A percentile compares a stretch with the other conserved stretches of the same genome.
These are phyloP conservation scores for Leucosticte australis DNA, from an alignment of 2,113 vertebrate species.

Conservation along the genomic window DNA sequence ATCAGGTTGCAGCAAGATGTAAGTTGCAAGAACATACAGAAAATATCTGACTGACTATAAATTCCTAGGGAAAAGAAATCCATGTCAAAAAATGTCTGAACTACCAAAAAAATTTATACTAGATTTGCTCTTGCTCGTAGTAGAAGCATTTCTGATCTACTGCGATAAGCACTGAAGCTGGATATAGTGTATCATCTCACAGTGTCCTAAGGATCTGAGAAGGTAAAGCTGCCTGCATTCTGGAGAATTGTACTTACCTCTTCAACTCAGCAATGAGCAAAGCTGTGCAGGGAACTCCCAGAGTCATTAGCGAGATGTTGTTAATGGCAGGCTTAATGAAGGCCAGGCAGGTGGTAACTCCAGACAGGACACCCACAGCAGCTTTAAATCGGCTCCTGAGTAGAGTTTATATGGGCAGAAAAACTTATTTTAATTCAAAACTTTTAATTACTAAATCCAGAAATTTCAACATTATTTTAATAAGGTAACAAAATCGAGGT, in stretches of 20 bases:
- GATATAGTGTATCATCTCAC: background rate
- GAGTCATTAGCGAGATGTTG: slow-evolving; percentile 91
- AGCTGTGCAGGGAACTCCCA: slow-evolving; percentile 90
- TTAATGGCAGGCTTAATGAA: slow-evolving; percentile 97
- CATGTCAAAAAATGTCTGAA: background rate
- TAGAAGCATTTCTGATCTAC: background rate
- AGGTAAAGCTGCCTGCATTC: background rate
- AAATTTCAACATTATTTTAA: background rate
- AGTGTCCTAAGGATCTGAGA: background rate
- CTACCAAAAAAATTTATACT: background rate
- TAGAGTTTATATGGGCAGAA: background rate
- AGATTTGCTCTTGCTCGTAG: background rate
- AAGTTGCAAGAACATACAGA: background rate
- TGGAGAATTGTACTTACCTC: slow-evolving; percentile 75
- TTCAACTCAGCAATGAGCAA: slow-evolving; percentile 92
- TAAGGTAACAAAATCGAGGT: background rate
- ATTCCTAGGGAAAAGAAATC: background rate
- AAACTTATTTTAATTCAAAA: background rate
- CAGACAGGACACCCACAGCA: slow-evolving; percentile 89
- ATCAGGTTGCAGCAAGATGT: background rate
- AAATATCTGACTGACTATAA: background rate
- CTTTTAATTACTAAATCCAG: background rate
- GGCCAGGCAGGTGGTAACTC: slow-evolving; percentile 88
- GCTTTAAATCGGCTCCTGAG: slow-evolving; percentile 91
- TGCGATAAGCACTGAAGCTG: background rate